Evolutionary conservation across 2,113 vertebrate species (phyloP).

Genomic region (Emydocephalus ijimae): DNA sequence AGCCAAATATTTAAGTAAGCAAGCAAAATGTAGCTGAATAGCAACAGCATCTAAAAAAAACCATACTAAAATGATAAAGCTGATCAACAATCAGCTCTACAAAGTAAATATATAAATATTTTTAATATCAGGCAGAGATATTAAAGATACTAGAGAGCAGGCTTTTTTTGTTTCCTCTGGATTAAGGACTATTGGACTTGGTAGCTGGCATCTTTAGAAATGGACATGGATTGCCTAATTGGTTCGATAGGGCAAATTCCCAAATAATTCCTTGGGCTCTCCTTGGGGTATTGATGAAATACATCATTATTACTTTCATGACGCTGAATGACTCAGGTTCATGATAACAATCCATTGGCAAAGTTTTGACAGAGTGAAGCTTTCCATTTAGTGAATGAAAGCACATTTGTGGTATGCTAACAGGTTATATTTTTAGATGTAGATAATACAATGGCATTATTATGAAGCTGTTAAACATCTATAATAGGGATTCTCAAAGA

Average conservation of each 20-base stretch:
- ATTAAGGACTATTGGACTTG: not conserved
- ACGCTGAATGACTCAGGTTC: not conserved
- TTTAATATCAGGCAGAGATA: not conserved
- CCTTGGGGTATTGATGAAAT: not conserved
- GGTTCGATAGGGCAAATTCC: not conserved
- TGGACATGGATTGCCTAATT: not conserved
- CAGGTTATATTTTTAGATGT: not conserved
- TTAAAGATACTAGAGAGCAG: not conserved
- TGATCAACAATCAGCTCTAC: constrained; percentile 33
- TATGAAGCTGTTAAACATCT: not conserved
- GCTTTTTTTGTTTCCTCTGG: not conserved
- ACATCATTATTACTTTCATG: not conserved
- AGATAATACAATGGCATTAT: not conserved
- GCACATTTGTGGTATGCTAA: not conserved
- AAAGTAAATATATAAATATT: not conserved
- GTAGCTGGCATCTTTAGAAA: not conserved
- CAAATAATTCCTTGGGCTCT: not conserved
- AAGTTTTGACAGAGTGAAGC: not conserved
- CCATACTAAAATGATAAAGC: constrained; percentile 34
- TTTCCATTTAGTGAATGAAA: not conserved
- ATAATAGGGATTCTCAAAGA: not conserved
- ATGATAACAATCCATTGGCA: not conserved
- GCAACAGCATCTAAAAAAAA: constrained; percentile 22
- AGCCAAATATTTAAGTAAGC: constrained; percentile 28
- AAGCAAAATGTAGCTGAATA: constrained; percentile 43